These are phyloP conservation scores for Brachionus manjavacas DNA, from an alignment of 1,140 invertebrate genomes.

Conservation along the genomic window DNA sequence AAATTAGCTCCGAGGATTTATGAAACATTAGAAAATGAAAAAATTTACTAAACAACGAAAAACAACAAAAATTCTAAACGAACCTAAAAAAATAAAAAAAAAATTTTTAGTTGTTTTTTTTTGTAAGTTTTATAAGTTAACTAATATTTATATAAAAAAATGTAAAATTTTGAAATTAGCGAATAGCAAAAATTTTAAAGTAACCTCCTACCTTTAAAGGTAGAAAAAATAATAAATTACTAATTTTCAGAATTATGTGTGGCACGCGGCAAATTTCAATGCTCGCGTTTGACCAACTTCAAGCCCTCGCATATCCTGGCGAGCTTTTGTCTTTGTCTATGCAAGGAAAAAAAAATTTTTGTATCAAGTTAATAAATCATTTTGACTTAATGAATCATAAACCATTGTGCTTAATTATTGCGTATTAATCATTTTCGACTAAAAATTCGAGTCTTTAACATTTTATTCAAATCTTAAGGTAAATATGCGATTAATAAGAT, in stretches of 20 bases:
- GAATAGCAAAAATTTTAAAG: background rate
- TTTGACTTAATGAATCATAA: conserved; percentile 26
- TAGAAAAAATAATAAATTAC: conserved; percentile 16
- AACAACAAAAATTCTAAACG: background rate
- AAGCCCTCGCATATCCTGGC: background rate
- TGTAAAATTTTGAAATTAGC: conserved; percentile 12
- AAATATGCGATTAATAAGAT: conserved; percentile 38
- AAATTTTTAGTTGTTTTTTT: background rate
- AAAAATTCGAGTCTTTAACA: conserved; percentile 24
- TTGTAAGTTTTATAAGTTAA: conserved; percentile 33
- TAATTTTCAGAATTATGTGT: conserved; percentile 13
- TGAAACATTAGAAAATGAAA: conserved; percentile 21
- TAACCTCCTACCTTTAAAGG: conserved; percentile 35
- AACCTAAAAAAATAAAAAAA: background rate
- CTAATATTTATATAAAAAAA: conserved; percentile 31
- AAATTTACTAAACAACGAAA: conserved; percentile 29
- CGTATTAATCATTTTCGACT: conserved; percentile 18
- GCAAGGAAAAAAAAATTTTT: background rate
- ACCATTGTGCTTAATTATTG: conserved; percentile 6
- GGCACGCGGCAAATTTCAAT: background rate
- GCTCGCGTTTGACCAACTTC: background rate
- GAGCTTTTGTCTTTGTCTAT: background rate
- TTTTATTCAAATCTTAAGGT: conserved; percentile 26
- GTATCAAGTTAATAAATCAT: conserved; percentile 1
- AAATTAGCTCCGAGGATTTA: background rate